phyloP scores from a whole-genome alignment of 2,888 invertebrate genomes.

The Coelopa pilipes region DNA sequence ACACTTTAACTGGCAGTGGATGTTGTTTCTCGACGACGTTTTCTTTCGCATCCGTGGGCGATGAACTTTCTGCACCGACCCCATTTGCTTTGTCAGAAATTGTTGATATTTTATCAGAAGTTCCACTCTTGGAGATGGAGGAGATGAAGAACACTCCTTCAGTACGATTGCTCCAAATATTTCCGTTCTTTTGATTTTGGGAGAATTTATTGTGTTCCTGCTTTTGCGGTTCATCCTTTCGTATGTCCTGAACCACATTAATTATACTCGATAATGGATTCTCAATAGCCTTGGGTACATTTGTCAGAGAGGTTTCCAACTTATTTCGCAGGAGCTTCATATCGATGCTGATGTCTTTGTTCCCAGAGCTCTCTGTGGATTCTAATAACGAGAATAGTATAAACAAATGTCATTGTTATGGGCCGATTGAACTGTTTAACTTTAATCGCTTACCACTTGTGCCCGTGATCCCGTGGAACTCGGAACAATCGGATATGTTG shows the following conservation, averaged over 20 bases:
- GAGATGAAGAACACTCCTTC: background rate
- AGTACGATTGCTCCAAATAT: constrained; percentile 53
- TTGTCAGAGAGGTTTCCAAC: constrained; percentile 54
- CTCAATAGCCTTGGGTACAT: constrained; percentile 57
- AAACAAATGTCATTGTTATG: no score
- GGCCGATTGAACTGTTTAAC: no score
- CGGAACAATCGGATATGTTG: no score
- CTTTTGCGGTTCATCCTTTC: constrained; percentile 56
- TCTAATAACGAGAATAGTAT: no score
- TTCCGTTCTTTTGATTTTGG: no score
- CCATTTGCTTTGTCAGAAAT: no score
- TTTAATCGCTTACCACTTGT: constrained; percentile 81
- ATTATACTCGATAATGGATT: constrained; percentile 58
- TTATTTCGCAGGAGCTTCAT: constrained; percentile 52
- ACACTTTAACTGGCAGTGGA: constrained; percentile 71
- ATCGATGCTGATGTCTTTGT: constrained; percentile 42
- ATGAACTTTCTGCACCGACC: background rate
- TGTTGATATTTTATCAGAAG: no score
- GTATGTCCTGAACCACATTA: constrained; percentile 61
- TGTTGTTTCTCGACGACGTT: background rate
- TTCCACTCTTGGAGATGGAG: no score
- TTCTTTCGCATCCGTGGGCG: background rate
- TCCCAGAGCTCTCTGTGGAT: no score
- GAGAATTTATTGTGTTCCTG: constrained; percentile 60
- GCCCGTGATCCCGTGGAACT: no score